Percentiles rank a stretch among this genome's conserved stretches.
These are phyloP conservation scores for Gambusia affinis DNA, from an alignment of 2,113 vertebrate species.

Conservation along the genomic window DNA sequence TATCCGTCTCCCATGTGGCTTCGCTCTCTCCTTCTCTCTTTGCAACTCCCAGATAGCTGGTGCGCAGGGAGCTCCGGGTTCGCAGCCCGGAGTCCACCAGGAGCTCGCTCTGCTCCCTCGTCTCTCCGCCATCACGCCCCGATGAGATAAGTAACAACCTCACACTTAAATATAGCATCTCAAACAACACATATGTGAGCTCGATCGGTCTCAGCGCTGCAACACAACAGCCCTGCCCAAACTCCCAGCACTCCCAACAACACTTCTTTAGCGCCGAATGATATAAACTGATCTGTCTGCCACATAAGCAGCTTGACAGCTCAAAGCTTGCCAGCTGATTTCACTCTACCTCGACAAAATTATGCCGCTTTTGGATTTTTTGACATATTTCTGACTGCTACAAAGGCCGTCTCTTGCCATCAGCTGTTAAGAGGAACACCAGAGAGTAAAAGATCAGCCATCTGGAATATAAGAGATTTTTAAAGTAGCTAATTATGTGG, in stretches of 20 bases:
- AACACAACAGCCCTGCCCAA: conserved; percentile 31
- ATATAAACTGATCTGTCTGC: conserved; percentile 61
- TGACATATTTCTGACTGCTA: neutral
- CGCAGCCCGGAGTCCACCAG: conserved; percentile 49
- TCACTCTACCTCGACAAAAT: neutral
- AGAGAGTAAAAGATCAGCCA: no score
- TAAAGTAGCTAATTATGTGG: neutral
- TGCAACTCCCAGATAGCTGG: conserved; percentile 54
- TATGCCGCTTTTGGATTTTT: neutral
- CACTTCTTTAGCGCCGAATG: conserved; percentile 71
- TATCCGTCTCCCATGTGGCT: conserved; percentile 39
- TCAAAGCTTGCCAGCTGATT: neutral
- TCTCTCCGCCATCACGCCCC: conserved; percentile 56
- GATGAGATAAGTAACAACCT: conserved; percentile 68
- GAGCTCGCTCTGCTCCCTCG: conserved; percentile 56
- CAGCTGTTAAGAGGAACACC: neutral
- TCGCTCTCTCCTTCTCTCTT: conserved; percentile 30
- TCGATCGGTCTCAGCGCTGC: conserved; percentile 62
- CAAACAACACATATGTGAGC: conserved; percentile 68
- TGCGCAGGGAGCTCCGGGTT: conserved; percentile 53
- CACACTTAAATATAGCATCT: conserved; percentile 73
- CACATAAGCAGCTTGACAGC: conserved; percentile 29
- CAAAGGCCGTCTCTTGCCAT: neutral
- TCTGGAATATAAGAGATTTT: neutral
- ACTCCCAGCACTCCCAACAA: conserved; percentile 46